phyloP scores from a whole-genome alignment of 1,140 invertebrate genomes.

The Cecropterus lyciades region DNA sequence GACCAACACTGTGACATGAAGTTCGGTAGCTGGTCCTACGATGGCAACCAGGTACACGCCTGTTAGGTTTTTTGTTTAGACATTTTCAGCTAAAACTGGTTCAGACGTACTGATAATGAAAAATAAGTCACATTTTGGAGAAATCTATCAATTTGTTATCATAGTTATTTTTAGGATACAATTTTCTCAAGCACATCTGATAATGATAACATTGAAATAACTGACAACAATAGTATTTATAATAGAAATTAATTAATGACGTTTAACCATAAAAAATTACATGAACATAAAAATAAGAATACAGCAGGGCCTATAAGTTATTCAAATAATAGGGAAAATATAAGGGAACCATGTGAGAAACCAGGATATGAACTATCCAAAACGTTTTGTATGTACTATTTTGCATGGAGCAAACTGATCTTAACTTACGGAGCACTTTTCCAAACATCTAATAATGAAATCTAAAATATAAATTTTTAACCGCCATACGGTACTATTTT shows the following conservation, averaged over 20 bases:
- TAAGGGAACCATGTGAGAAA: slow-evolving; percentile 85
- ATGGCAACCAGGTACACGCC: slow-evolving; percentile 92
- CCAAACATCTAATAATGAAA: slow-evolving; percentile 11
- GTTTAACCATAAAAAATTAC: too few species aligned
- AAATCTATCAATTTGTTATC: background rate
- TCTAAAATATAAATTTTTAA: slow-evolving; percentile 8
- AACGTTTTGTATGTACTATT: slow-evolving; percentile 85
- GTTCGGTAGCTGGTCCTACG: slow-evolving; percentile 98
- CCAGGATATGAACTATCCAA: slow-evolving; percentile 71
- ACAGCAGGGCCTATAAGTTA: background rate
- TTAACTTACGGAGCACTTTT: slow-evolving; percentile 39
- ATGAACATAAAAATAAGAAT: background rate
- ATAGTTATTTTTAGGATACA: too few species aligned
- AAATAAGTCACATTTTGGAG: background rate
- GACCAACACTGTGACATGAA: slow-evolving; percentile 98
- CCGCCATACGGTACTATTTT: slow-evolving; percentile 43
- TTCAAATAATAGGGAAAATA: background rate
- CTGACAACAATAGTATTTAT: too few species aligned
- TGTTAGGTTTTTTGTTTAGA: slow-evolving; percentile 9
- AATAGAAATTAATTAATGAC: too few species aligned
- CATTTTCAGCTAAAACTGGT: too few species aligned
- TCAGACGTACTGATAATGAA: too few species aligned
- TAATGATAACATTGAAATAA: too few species aligned
- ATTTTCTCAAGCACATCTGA: too few species aligned
- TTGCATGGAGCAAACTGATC: slow-evolving; percentile 84